Evolutionary conservation across 2,888 invertebrate genomes (phyloP), one percentile per base, ranked within the genome.

Genomic region (Epinotia nisella): DNA sequence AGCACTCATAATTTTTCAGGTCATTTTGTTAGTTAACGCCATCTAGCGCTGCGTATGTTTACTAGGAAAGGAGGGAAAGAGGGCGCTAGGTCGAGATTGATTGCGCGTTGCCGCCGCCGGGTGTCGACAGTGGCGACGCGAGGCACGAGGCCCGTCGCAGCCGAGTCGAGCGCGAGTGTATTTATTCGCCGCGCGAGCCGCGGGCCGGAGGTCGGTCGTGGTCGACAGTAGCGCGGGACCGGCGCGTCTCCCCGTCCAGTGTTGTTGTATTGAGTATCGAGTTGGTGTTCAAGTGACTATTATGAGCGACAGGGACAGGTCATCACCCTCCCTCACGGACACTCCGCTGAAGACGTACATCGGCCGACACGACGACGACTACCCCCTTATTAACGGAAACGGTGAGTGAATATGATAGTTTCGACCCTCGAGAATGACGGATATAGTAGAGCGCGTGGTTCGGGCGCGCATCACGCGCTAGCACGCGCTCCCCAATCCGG

Each of bases 221-320:
- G 86, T 86, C 82, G 84, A 85, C 78, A 76, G 86, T 85, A 83
- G 86, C 88, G 88, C 88, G 90, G 90, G 91, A 89, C 90, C 90
- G 91, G 90, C 87, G 85, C 85, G 83, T 86, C 83, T 83, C 87
- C 88, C 88, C 89, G 88, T 84, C 79, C 86, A 85, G 88, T 89
- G 91, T 86, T 86, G 76, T 85, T 73, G 69, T 73, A 73, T 73
- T 62, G 53, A 73, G 73, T 69, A 62, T 73, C 41, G 73, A 69
- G 73, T 64, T 64, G 73, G 73, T 69, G 73, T 73, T 68, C 58
- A 89, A 91, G 93, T 93, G 93, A 94, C 95, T 95, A 96, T 95
- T 95, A 97, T 97, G 97, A 97, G 97, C 95, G 97, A 97, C 95
- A 97, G 97, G 95, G 97, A 97, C 95, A 96, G 96, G 94, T 96